These are phyloP conservation scores for Rhabdomys pumilio DNA, from an alignment of 2,797 vertebrate species.

Conservation along the genomic window DNA sequence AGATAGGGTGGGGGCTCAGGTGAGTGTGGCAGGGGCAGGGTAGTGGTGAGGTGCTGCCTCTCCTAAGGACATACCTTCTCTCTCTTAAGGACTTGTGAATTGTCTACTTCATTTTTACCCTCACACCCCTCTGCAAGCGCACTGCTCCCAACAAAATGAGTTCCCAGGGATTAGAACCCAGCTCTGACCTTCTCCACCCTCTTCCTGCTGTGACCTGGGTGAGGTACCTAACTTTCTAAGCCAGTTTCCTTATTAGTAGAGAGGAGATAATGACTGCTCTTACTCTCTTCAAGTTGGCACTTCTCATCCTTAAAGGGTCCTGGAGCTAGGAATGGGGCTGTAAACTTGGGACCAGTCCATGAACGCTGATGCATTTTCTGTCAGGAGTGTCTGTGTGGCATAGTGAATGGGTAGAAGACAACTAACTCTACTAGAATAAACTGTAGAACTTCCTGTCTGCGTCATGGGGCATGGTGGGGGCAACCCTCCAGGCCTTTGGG, in stretches of 20 bases:
- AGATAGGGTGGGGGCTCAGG: not conserved
- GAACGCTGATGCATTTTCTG: not conserved
- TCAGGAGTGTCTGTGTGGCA: not conserved
- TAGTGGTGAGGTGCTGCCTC: not conserved
- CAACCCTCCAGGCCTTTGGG: not conserved
- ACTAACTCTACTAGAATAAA: not conserved
- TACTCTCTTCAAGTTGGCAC: not conserved
- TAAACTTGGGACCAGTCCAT: not conserved
- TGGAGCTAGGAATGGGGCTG: not conserved
- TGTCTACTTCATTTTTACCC: not conserved
- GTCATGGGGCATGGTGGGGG: not conserved
- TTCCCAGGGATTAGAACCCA: slow-evolving; percentile 18
- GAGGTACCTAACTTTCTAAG: slow-evolving; percentile 12
- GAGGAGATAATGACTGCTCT: not conserved
- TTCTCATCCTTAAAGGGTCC: slow-evolving; percentile 30
- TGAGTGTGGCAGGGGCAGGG: not conserved
- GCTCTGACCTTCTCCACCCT: not conserved
- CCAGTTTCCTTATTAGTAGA: slow-evolving; percentile 18
- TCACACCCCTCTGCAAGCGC: not conserved
- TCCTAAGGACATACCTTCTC: not conserved
- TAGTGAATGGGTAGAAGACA: not conserved
- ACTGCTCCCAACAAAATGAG: not conserved
- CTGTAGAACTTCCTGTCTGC: not conserved
- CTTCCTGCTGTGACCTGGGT: not conserved
- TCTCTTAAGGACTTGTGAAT: not conserved